phyloP scores from a whole-genome alignment of 1,140 invertebrate species.

The Littorina saxatilis region DNA sequence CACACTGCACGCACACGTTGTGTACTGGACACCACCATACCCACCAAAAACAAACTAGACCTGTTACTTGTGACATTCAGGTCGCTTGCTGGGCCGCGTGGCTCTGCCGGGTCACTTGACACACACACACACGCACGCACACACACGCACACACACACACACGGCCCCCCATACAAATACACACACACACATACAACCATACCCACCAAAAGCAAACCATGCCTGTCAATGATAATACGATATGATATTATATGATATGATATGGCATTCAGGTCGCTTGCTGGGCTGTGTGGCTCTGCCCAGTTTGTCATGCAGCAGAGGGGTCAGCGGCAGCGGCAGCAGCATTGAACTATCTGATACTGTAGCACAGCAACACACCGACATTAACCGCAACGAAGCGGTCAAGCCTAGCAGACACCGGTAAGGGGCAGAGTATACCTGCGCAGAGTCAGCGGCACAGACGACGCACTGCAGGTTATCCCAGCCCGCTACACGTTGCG shows the following conservation, averaged over 20 bases:
- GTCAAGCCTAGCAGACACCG: neutral
- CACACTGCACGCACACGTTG: neutral
- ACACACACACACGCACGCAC: neutral
- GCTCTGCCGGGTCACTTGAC: neutral
- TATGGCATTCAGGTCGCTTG: slow-evolving; percentile 18
- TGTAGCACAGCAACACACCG: neutral
- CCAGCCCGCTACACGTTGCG: too few species aligned
- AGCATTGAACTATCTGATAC: neutral
- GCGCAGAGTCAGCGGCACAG: too few species aligned
- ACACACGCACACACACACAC: neutral
- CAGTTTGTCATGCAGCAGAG: neutral
- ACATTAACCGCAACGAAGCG: neutral
- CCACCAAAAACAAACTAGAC: neutral
- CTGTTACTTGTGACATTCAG: neutral
- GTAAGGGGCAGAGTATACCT: too few species aligned
- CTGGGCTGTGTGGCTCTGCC: slow-evolving; percentile 15
- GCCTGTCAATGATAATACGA: too few species aligned
- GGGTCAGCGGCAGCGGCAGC: neutral
- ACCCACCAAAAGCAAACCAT: neutral
- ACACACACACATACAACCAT: neutral
- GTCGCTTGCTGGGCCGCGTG: slow-evolving; percentile 28
- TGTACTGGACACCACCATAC: neutral
- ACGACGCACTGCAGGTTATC: too few species aligned
- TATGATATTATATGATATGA: neutral
- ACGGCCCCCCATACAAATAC: neutral